Conservation (phyloP, 2,113 vertebrate genomes). For the Callaeas wilsoni region DNA sequence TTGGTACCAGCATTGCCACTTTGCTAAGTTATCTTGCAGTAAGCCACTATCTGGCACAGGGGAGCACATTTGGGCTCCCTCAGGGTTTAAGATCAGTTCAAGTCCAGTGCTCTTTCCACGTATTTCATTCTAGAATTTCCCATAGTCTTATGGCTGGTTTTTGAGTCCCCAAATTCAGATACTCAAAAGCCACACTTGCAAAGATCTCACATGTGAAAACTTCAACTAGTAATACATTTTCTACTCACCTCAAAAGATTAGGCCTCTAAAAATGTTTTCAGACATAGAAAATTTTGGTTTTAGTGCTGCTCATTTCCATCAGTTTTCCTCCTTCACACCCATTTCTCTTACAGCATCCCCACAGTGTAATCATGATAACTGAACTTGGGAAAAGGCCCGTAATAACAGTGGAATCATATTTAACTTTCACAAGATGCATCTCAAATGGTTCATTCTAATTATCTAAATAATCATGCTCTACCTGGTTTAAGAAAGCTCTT, state of each 20-base stretch:
- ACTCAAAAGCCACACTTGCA: neutral
- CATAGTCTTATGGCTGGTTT: neutral
- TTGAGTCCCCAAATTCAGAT: neutral
- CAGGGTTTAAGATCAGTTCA: neutral
- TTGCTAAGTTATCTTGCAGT: neutral
- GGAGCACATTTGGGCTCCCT: fast-evolving
- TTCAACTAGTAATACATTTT: neutral
- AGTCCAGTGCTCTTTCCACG: neutral
- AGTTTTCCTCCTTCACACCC: neutral
- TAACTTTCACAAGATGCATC: conserved; percentile 13
- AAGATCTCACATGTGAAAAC: neutral
- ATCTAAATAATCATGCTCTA: neutral
- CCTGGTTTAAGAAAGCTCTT: neutral
- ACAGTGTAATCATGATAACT: neutral
- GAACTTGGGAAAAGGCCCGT: neutral
- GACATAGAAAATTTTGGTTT: neutral
- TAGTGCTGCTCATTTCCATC: neutral
- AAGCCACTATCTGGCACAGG: neutral
- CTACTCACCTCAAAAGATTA: neutral
- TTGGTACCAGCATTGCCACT: neutral
- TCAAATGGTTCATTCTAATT: conserved; percentile 20
- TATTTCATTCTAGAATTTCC: neutral
- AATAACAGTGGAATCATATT: neutral
- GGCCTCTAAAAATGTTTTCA: neutral
- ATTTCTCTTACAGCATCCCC: neutral